Evolutionary conservation across 2,113 vertebrate genomes (phyloP).

Genomic region (Cisticola juncidis): DNA sequence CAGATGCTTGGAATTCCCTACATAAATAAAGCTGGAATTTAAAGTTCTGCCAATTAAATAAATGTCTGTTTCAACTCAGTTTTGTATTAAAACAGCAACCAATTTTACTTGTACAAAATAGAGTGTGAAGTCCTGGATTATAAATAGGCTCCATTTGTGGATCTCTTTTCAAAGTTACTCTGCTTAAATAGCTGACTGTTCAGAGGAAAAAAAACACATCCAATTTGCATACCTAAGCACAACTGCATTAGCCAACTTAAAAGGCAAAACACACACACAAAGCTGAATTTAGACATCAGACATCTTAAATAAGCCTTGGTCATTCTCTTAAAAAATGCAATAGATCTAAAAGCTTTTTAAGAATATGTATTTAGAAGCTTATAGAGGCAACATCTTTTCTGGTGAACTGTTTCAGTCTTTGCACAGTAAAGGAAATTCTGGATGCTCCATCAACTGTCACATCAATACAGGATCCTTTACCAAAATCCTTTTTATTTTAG

Average conservation of each 20-base stretch:
- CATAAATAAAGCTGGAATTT: constrained; percentile 42
- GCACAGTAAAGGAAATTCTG: not conserved
- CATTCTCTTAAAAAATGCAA: not conserved
- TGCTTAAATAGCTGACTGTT: constrained; percentile 18
- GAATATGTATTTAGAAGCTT: not conserved
- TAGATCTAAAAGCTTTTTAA: not conserved
- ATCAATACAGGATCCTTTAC: not conserved
- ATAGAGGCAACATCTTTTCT: not conserved
- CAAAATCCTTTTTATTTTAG: not conserved
- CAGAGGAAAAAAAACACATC: not conserved
- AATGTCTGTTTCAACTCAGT: constrained; percentile 12
- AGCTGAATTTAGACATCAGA: not conserved
- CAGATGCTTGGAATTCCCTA: constrained; percentile 45
- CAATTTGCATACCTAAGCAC: not conserved
- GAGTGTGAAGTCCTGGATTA: constrained; percentile 22
- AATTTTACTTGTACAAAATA: constrained; percentile 28
- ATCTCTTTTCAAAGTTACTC: not conserved
- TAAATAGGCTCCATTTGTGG: not conserved
- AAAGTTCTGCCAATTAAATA: constrained; percentile 38
- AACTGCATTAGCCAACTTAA: not conserved
- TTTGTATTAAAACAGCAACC: constrained; percentile 32
- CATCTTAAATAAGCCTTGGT: not conserved
- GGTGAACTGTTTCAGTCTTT: not conserved
- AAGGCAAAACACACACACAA: not conserved
- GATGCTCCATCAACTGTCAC: not conserved